These are phyloP conservation scores for Stenchaetothrips biformis DNA, from an alignment of 2,888 invertebrate genomes.

Conservation along the genomic window DNA sequence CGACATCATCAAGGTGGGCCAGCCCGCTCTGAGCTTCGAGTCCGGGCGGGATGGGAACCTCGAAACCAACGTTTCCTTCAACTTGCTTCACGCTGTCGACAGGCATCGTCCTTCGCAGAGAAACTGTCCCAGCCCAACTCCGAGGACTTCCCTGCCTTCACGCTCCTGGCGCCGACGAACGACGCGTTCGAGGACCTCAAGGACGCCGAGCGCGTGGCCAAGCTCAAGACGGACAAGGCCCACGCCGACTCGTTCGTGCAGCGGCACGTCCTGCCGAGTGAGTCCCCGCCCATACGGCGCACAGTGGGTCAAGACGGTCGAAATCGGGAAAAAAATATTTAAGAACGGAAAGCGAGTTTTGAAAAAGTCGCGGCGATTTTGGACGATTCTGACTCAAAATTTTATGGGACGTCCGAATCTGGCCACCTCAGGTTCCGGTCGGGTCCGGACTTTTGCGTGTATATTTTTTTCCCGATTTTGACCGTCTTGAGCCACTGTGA, in stretches of 20 bases:
- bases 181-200: constrained; percentile 44
- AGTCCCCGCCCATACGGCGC: too few species aligned
- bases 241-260: constrained; percentile 50
- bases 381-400: too few species aligned
- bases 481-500: too few species aligned
- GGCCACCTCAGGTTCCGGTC: too few species aligned
- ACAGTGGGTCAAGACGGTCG: too few species aligned
- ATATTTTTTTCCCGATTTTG: too few species aligned
- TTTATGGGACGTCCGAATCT: too few species aligned
- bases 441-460: too few species aligned
- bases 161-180: constrained; percentile 57
- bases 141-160: constrained; percentile 46
- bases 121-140: constrained; percentile 28
- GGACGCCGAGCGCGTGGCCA: constrained; percentile 47
- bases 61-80: constrained; percentile 35
- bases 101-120: constrained; percentile 35
- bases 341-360: too few species aligned
- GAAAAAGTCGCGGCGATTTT: too few species aligned
- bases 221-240: constrained; percentile 49
- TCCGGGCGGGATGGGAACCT: not conserved
- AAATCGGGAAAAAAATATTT: too few species aligned
- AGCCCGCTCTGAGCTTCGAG: too few species aligned
- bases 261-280: constrained; percentile 53
- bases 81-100: constrained; percentile 38
- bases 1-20: constrained; percentile 44